Evolutionary conservation across 2,888 invertebrate species (phyloP).

Genomic region (Plebejus argus): DNA sequence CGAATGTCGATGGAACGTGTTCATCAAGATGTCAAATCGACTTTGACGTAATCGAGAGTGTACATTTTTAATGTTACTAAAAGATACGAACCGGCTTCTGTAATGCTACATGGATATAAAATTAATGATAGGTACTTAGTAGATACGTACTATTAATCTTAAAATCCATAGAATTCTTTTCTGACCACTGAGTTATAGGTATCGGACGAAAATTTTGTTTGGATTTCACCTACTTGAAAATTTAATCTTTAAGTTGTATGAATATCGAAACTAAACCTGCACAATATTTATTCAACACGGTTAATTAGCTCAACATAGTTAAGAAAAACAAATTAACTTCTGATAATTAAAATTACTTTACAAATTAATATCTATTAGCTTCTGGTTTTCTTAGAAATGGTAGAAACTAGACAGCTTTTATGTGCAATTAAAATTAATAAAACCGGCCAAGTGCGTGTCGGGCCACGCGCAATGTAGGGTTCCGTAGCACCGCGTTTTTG

Average conservation of each 20-base stretch:
- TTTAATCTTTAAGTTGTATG: too few species aligned
- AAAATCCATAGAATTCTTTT: too few species aligned
- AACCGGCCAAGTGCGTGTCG: too few species aligned
- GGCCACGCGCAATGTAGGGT: too few species aligned
- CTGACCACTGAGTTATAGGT: too few species aligned
- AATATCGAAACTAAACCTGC: too few species aligned
- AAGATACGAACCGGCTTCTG: slow-evolving; percentile 52
- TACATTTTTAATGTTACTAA: slow-evolving; percentile 55
- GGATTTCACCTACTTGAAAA: too few species aligned
- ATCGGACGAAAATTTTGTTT: too few species aligned
- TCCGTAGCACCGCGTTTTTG: too few species aligned
- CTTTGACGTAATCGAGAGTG: slow-evolving; percentile 76
- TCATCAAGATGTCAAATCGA: slow-evolving; percentile 79
- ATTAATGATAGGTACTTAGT: slow-evolving; percentile 21
- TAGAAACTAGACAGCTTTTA: not conserved
- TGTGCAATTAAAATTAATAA: not conserved
- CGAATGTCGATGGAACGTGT: slow-evolving; percentile 71
- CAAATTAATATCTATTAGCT: not conserved
- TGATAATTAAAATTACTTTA: not conserved
- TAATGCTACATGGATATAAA: slow-evolving; percentile 44
- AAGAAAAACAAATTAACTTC: not conserved
- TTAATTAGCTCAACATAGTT: not conserved
- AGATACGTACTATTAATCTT: not conserved
- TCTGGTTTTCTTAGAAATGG: not conserved
- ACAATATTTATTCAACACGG: not conserved